Evolutionary conservation across 2,888 invertebrate genomes (phyloP).

Genomic region (Cephonodes hylas): DNA sequence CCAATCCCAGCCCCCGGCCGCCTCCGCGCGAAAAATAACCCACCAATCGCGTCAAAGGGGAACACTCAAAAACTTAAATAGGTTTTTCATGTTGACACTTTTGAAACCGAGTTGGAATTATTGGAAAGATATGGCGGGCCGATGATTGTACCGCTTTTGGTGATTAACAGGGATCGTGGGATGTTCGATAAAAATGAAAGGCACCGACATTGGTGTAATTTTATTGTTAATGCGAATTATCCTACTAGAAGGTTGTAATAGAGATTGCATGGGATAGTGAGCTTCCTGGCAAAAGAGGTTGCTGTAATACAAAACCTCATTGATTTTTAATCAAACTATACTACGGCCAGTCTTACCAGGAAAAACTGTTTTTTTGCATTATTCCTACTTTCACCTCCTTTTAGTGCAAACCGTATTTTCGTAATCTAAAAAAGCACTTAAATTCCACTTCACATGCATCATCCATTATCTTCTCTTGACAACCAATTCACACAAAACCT

Average conservation of each 20-base stretch:
- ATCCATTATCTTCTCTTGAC: too few relatives aligned
- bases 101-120: conserved; percentile 45
- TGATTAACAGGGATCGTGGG: conserved; percentile 4
- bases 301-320: too few relatives aligned
- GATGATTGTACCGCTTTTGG: conserved; percentile 10
- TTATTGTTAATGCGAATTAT: not conserved
- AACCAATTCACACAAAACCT: too few relatives aligned
- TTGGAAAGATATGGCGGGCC: conserved; percentile 44
- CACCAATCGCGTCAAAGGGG: conserved; percentile 62
- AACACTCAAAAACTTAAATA: conserved; percentile 74
- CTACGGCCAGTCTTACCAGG: too few relatives aligned
- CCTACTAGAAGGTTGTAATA: not conserved
- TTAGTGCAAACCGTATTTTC: too few relatives aligned
- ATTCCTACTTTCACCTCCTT: too few relatives aligned
- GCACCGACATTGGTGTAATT: not conserved
- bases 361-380: too few relatives aligned
- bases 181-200: conserved; percentile 32
- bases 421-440: too few relatives aligned
- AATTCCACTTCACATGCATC: too few relatives aligned
- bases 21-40: conserved; percentile 53
- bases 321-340: too few relatives aligned
- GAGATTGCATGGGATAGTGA: not conserved
- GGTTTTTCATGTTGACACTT: conserved; percentile 68
- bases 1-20: conserved; percentile 62
- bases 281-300: not conserved